phyloP scores from a whole-genome alignment of 1,140 invertebrate species.

The Epicauta chinensis region DNA sequence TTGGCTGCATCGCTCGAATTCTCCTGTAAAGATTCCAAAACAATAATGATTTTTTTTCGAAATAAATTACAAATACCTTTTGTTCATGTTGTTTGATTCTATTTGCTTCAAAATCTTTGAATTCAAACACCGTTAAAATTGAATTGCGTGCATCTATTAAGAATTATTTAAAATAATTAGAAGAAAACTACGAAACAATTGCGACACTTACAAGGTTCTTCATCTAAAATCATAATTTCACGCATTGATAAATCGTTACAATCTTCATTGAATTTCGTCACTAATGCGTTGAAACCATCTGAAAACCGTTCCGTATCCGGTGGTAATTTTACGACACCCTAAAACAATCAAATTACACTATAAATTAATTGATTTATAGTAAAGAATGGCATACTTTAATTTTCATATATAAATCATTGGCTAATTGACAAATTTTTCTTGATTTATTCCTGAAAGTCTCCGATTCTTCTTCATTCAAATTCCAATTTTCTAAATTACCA shows the following conservation, averaged over 20 bases:
- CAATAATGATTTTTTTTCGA: background rate
- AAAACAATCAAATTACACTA: constrained; percentile 20
- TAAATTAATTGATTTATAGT: constrained; percentile 14
- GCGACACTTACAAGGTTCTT: constrained; percentile 43
- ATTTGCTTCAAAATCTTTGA: constrained; percentile 3
- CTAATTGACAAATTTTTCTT: constrained; percentile 57
- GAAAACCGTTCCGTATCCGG: constrained; percentile 50
- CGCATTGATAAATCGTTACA: constrained; percentile 55
- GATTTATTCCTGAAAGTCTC: constrained; percentile 59
- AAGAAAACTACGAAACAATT: background rate
- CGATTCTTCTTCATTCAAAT: constrained; percentile 54
- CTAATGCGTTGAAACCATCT: constrained; percentile 51
- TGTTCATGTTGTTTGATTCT: constrained; percentile 2
- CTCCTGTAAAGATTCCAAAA: constrained; percentile 8
- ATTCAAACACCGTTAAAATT: constrained; percentile 2
- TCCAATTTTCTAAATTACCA: constrained; percentile 68
- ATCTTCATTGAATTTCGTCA: constrained; percentile 49
- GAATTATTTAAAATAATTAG: background rate
- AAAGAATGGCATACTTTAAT: constrained; percentile 20
- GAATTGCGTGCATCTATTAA: constrained; percentile 6
- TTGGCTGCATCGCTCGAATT: constrained; percentile 10
- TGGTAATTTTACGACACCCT: constrained; percentile 46
- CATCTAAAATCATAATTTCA: constrained; percentile 48
- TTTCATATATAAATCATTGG: constrained; percentile 36
- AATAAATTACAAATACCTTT: constrained; percentile 4